Evolutionary conservation across 2,888 invertebrate genomes (phyloP), one percentile per base, ranked within the genome.

Genomic region (Ctena decussata): DNA sequence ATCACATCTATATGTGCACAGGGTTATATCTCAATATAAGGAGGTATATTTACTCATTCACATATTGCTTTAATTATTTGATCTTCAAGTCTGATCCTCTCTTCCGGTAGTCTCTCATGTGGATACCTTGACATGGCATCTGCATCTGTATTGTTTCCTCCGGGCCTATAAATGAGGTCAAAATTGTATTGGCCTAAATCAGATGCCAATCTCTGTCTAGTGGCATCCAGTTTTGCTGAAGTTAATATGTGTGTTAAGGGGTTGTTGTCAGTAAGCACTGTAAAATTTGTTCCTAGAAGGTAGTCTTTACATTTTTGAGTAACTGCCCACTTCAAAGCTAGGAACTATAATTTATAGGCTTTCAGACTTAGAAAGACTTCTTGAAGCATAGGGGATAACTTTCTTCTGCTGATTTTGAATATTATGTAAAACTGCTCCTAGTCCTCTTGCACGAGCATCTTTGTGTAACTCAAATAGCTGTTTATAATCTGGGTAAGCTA

Each of bases 231-330:
- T 53, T 84, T 85, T 0, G 87, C 89, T 24, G 78, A 53, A 3
- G 87, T 79, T 6, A 90, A 53, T 15, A 84, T 77, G 71, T 90
- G 83, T 5, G 87, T 86, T 0, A 90, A 46, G 6, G 89, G 88
- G 35, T 89, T 89, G 53, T 86, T 88, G 76, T 89, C 87, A 6
- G 89, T 88, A 0, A 82, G 15, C 11, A 89, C 86, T 49, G 39
- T n/a, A n/a, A 86, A 89, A n/a, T 74, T 37, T 46, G 72, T 78
- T 6, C 74, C 75, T 15, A 81, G 57, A 30, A 90, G 44, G 73
- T 86, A 82, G 41, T 87, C 87, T n/a, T 60, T 70, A 73, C 84
- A 86, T 70, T 89, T 91, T 8, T 90, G 86, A 0, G 85, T 84
- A 1, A 89, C 76, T 0, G 84, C 85, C 89, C 89, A 90, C 46